Evolutionary conservation across 1,140 invertebrate genomes (phyloP), one percentile per base, ranked within the genome.

Genomic region (Aporrectodea caliginosa): DNA sequence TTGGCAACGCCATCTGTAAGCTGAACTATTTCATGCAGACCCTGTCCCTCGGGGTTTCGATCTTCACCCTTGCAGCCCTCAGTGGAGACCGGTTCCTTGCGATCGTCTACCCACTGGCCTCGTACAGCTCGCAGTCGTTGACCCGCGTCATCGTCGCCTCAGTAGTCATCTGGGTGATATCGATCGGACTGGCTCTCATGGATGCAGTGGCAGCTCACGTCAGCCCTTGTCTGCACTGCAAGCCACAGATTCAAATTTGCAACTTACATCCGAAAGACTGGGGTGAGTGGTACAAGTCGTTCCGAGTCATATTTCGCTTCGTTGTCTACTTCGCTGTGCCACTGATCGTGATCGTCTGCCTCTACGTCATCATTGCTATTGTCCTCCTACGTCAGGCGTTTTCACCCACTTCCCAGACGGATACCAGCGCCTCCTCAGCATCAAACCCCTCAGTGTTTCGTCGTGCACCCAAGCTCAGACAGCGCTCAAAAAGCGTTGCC

Each of bases 41-140:
- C 84, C 91, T 97, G 79, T 96, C 94, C 27, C 93, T 97, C 72
- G 95, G 95, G 0, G 95, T 98, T 0, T 96, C 95, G 0, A 94
- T 97, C 1, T 97, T 97, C 86, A 97, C 95, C 0, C 88, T 98
- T 71, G 96, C 94, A 0, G 95, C 94, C 0, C 89, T 98, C 0
- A 95, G 94, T 35, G 94, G 92, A 2, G 95, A 98, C 86, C 91
- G 95, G 68, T 94, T 68, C 14, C 31, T 35, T n/a, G 33, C 14
- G 16, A 58, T 58, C 43, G 43, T 58, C 6, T 58, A 58, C 22
- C 43, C 43, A 22, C 22, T 58, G 6, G 22, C 43, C 6, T 6
- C 43, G 6, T 58, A 58, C 43, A 12, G 43, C 43, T 6, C 43
- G 6, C 6, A 12, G 6, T 12, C 43, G 43, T 12, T 58, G 43